phyloP scores from a whole-genome alignment of 1,140 invertebrate species.

The Rhagoletis zephyria region DNA sequence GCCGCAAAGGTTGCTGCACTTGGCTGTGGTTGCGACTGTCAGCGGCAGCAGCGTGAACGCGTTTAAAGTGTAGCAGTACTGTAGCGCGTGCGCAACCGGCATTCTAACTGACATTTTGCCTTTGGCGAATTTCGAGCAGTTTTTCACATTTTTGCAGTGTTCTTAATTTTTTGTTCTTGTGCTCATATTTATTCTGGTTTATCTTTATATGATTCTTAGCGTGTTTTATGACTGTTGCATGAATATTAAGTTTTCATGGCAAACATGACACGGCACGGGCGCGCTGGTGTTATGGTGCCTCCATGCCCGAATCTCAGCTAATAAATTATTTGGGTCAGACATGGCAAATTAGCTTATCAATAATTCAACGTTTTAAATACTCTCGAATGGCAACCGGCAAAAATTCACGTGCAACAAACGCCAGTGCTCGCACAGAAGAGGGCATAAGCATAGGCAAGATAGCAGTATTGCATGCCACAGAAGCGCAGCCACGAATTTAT shows the following conservation, averaged over 20 bases:
- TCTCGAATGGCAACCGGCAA: conserved; percentile 3
- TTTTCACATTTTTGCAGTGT: conserved; percentile 38
- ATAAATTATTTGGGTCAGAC: conserved; percentile 58
- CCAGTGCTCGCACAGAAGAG: not conserved
- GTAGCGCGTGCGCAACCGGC: conserved; percentile 30
- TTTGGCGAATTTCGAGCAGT: conserved; percentile 45
- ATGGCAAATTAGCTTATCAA: conserved; percentile 58
- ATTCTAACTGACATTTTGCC: conserved; percentile 57
- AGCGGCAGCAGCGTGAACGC: conserved; percentile 10
- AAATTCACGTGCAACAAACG: conserved; percentile 37
- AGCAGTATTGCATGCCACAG: conserved; percentile 39
- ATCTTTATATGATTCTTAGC: conserved; percentile 46
- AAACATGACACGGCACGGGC: conserved; percentile 19
- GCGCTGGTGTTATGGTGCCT: not conserved
- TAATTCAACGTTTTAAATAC: conserved; percentile 57
- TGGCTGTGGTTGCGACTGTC: not conserved
- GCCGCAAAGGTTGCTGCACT: not conserved
- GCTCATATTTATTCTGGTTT: conserved; percentile 44
- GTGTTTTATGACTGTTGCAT: conserved; percentile 42
- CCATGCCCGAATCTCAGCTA: conserved; percentile 39
- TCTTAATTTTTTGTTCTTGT: conserved; percentile 4
- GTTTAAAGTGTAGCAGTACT: conserved; percentile 32
- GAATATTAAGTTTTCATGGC: conserved; percentile 54
- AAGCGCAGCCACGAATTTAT: conserved; percentile 38
- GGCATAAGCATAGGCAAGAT: not conserved